A percentile compares a stretch with the other conserved stretches of the same genome.
phyloP scores from a whole-genome alignment of 2,888 invertebrate genomes.

The Himalopsyche kuldschensis region DNA sequence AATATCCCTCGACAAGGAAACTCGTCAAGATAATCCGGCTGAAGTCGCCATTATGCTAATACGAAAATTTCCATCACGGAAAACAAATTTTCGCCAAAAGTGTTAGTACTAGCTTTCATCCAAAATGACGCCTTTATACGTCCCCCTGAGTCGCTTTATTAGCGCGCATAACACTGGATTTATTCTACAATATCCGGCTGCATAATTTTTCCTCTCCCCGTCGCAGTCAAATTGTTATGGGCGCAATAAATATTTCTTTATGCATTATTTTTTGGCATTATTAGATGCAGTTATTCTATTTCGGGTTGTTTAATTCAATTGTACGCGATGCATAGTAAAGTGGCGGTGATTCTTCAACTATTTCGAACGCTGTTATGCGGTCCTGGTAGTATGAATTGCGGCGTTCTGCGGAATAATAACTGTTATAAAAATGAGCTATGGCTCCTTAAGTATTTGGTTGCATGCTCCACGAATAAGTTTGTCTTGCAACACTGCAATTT shows the following conservation, averaged over 20 bases:
- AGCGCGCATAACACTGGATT: neutral
- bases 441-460: slow-evolving; percentile 20
- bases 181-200: neutral
- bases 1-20: neutral
- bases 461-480: slow-evolving; percentile 7
- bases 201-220: neutral
- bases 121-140: neutral
- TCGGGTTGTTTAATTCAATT: slow-evolving; percentile 30
- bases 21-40: neutral
- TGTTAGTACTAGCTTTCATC: neutral
- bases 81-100: neutral
- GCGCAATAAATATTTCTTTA: slow-evolving; percentile 3
- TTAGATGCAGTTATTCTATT: slow-evolving; percentile 26
- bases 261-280: slow-evolving; percentile 15
- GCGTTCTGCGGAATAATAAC: slow-evolving; percentile 26
- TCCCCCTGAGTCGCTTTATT: neutral
- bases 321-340: neutral
- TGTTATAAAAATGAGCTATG: slow-evolving; percentile 31
- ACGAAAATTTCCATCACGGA: neutral
- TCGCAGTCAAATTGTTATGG: neutral
- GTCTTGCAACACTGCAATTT: neutral
- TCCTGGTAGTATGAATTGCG: neutral
- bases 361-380: neutral
- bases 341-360: neutral
- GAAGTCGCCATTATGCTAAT: neutral